Base-by-base conservation (phyloP, 2,888 invertebrate species). In the Rotaria macrura region DNA sequence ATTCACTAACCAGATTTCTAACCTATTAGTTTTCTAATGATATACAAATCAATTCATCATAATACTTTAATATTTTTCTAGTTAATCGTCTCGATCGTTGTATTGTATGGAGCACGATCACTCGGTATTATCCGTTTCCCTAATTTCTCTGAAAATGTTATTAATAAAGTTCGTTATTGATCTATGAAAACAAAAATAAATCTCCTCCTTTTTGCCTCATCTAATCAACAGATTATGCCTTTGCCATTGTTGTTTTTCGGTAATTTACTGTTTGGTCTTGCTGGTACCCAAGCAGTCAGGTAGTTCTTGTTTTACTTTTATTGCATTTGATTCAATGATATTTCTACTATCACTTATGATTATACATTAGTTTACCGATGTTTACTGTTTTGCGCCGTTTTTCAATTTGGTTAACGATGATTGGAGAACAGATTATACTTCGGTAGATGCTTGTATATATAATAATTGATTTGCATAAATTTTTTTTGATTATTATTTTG, bases 321-420 rank as follows among this genome's bases (percentile, higher is more conserved):
- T 85, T 84, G 17, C 40, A n/a, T 55, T 17, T 49, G 49, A 29
- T 57, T n/a, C 3, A 74, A 49, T 84, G 72, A 74, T 17, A 84
- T 54, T 43, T 79, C 2, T 57, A 83, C 17, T 74, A 38, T n/a
- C n/a, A n/a, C n/a, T n/a, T n/a, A n/a, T n/a, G n/a, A n/a, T n/a
- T n/a, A n/a, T n/a, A n/a, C n/a, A 29, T 79, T 83, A 97, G 95
- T 90, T 92, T 98, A 87, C 97, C 97, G 0, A 98, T 98, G 97
- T 97, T 98, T 91, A 97, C 98, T 2, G 97, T 96, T 1, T 92
- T 99, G 72, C 92, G 99, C 87, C 93, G 99, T 87, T 98, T 99
- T 91, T 97, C 97, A 85, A 98, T 99, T 88, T 92, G 99, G 49
- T 95, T 99, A 94, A 99, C 99, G 0, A 97, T 99, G 97, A 92